Conservation (phyloP, 2,888 invertebrate species). For the Mylabris sibirica region DNA sequence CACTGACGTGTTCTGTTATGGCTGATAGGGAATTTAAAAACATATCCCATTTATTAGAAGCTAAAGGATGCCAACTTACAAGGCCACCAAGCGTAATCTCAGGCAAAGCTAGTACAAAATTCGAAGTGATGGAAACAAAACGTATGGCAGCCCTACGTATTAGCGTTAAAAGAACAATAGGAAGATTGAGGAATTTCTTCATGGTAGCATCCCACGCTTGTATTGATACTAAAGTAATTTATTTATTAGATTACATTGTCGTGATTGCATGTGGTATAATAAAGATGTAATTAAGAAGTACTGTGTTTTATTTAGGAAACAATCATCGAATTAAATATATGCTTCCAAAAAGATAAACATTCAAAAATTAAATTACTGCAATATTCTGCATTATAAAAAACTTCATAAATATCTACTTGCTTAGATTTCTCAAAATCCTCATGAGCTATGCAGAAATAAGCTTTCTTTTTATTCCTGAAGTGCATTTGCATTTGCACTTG, state of each 20-base stretch:
- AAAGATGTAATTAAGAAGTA: no score
- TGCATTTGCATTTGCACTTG: constrained; percentile 16
- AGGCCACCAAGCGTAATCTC: constrained; percentile 31
- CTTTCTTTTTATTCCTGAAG: constrained; percentile 13
- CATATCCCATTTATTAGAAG: constrained; percentile 3
- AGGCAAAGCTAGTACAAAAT: constrained; percentile 27
- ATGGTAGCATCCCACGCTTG: constrained; percentile 37
- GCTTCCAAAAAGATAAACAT: constrained; percentile 7
- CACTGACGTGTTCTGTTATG: constrained; percentile 26
- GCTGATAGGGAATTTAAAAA: constrained; percentile 36
- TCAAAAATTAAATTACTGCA: constrained; percentile 10
- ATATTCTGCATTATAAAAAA: constrained; percentile 18
- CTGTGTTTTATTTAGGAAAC: no score
- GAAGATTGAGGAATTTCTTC: constrained; percentile 40
- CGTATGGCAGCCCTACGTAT: constrained; percentile 41
- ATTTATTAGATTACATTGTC: constrained; percentile 34
- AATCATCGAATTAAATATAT: no score
- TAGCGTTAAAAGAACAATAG: constrained; percentile 44
- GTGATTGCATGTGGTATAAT: constrained; percentile 22
- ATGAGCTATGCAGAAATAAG: constrained; percentile 15
- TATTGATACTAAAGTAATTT: constrained; percentile 28
- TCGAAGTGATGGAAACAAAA: constrained; percentile 37
- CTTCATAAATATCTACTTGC: constrained; percentile 10
- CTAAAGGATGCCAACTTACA: constrained; percentile 22
- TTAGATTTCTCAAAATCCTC: constrained; percentile 18